Evolutionary conservation across 2,797 vertebrate species (phyloP).

Genomic region (Caiman crocodilus): DNA sequence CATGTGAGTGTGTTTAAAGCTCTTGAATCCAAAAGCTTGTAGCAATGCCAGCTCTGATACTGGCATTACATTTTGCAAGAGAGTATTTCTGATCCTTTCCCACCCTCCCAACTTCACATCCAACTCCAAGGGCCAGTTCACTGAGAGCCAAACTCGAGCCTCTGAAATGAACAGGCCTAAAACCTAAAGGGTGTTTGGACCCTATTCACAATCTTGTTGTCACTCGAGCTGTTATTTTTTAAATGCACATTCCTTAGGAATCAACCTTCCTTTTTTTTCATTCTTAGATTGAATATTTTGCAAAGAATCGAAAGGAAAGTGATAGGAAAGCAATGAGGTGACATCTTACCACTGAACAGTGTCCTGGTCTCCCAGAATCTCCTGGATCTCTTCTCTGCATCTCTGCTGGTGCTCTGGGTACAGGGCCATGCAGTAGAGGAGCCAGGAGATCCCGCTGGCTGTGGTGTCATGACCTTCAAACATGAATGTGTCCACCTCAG

Average conservation of each 20-base stretch:
- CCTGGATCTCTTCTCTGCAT: conserved; percentile 89
- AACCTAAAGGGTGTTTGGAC: background rate
- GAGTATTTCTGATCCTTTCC: background rate
- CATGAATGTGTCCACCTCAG: conserved; percentile 94
- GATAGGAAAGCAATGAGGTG: conserved; percentile 67
- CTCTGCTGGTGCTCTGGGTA: conserved; percentile 89
- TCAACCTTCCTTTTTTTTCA: background rate
- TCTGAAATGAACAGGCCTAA: background rate
- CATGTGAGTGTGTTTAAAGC: background rate
- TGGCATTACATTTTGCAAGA: background rate
- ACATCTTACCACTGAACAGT: conserved; percentile 87
- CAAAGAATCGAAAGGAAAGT: background rate
- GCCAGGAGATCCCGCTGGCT: conserved; percentile 88
- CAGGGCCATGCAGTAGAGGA: conserved; percentile 87
- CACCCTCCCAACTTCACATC: background rate
- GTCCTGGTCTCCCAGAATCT: conserved; percentile 81
- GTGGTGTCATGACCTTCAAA: conserved; percentile 91
- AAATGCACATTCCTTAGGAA: background rate
- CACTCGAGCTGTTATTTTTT: rapidly evolving
- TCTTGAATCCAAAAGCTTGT: background rate
- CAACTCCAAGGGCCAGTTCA: background rate
- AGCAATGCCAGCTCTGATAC: background rate
- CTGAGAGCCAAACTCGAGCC: too few relatives aligned
- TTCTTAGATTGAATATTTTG: background rate
- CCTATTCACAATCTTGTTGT: background rate